These are phyloP conservation scores for Pseudorhiza aurosa DNA, from an alignment of 30 jellyfish, hydroid and myxozoan genomes.

Conservation along the genomic window DNA sequence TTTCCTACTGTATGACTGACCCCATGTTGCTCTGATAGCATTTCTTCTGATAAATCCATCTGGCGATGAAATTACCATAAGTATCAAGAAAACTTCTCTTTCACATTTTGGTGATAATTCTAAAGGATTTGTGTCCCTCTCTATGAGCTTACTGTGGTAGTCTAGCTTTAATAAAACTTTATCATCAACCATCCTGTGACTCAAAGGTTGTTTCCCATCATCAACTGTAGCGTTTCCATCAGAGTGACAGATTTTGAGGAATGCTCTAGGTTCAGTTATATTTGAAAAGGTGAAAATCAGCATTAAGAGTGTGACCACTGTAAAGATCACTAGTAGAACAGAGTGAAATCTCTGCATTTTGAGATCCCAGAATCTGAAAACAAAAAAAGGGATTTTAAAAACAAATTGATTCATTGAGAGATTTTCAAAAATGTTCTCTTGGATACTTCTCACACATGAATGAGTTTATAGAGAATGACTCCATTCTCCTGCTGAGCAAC, in stretches of 20 bases:
- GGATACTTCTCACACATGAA: too few species aligned
- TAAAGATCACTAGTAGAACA: background rate
- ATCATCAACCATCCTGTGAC: slow-evolving; percentile 4
- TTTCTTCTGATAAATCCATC: slow-evolving; percentile 61
- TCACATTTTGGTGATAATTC: slow-evolving; percentile 69
- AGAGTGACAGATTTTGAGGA: too few species aligned
- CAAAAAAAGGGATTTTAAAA: too few species aligned
- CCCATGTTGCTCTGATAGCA: slow-evolving; percentile 88
- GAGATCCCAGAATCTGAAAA: too few species aligned
- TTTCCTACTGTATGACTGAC: slow-evolving; percentile 19
- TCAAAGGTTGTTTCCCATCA: too few species aligned
- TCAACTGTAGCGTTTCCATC: background rate
- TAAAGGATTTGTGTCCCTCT: slow-evolving; percentile 76
- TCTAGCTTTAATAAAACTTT: slow-evolving; percentile 19
- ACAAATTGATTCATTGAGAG: too few species aligned
- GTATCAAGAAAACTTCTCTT: slow-evolving; percentile 49
- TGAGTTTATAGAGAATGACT: too few species aligned
- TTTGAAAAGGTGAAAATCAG: slow-evolving; percentile 1
- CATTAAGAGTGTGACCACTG: background rate
- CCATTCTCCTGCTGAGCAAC: too few species aligned
- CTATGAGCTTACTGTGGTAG: slow-evolving; percentile 30
- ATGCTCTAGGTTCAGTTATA: background rate
- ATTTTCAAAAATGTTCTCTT: too few species aligned
- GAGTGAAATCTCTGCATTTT: background rate
- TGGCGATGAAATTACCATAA: slow-evolving; percentile 80